These are phyloP conservation scores for Catagonus wagneri DNA, from an alignment of 2,113 vertebrate species.

Conservation along the genomic window DNA sequence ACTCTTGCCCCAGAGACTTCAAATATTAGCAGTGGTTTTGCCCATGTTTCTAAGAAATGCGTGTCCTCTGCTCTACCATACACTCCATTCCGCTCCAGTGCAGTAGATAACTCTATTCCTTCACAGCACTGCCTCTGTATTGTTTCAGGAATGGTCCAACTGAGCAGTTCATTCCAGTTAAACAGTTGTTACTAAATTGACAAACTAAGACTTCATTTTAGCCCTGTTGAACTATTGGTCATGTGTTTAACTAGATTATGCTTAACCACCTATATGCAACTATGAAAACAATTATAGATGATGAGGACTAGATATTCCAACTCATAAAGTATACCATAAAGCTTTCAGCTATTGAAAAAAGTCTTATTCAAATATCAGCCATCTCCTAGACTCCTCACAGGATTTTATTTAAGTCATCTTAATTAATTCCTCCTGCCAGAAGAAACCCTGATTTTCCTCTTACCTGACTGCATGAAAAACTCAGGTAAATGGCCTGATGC, in stretches of 20 bases:
- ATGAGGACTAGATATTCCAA: not conserved
- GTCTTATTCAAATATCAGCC: not conserved
- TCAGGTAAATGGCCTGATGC: not conserved
- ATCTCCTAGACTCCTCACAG: not conserved
- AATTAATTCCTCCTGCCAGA: not conserved
- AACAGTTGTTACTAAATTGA: not conserved
- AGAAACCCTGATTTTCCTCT: not conserved
- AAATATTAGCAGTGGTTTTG: not conserved
- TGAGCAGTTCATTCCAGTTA: not conserved
- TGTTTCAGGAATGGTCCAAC: not conserved
- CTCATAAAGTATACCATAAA: not conserved
- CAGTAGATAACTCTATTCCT: fast-evolving
- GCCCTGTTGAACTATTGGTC: not conserved
- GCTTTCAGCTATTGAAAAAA: not conserved
- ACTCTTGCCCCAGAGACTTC: not conserved
- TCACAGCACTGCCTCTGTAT: not conserved
- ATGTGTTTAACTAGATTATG: not conserved
- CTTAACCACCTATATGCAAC: not conserved
- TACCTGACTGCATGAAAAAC: not conserved
- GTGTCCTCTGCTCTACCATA: not conserved
- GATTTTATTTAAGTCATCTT: not conserved
- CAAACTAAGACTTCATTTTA: not conserved
- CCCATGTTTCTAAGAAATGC: not conserved
- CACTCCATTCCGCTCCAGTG: not conserved
- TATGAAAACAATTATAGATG: not conserved